Base-by-base conservation (phyloP, 2,113 vertebrate species). In the Nibea coibor region DNA sequence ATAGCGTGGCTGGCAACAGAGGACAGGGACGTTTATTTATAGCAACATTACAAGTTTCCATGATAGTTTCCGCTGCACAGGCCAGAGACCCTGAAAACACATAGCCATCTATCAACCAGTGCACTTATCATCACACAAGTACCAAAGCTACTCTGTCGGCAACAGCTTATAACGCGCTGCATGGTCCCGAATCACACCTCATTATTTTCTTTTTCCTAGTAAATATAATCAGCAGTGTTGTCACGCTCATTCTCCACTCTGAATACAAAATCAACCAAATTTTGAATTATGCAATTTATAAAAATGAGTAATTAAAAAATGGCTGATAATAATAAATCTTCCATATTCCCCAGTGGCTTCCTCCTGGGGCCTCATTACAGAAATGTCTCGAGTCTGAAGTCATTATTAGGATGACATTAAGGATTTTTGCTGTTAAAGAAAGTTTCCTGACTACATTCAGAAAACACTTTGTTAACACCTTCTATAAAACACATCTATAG, bases 11-110 rank as follows among this genome's bases (percentile, higher is more conserved):
- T 88, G 88, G 85, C 90, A 91, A 88, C 86, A 91, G 81, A 39
- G 80, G 78, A 82, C 45, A 51, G 67, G 81, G 66, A 70, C 57
- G 73, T 86, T 58, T 94, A 94, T 94, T 93, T 86, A 90, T 94
- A 93, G 90, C 74, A 84, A 22, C 90, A 91, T 89, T 88, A 88
- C 88, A 68, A 90, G 75, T 92, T 91, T 89, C 86, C 85, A 73
- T 88, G 77, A 82, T 81, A 91, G 82, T 93, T 94, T 94, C 90
- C 90, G 90, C 66, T 64, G 62, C 28, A 50, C 80, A 50, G 75
- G 87, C 92, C 91, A 92, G 79, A 87, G 75, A 87, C 61, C 42
- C 72, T 84, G 75, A 58, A 85, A 81, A 72, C 68, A 86, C 87
- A 87, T 80, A 58, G 64, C 79, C 83, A 83, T 86, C 85, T 77